These are phyloP conservation scores for Cottoperca gobio DNA, from an alignment of 2,797 vertebrate species.

Conservation along the genomic window DNA sequence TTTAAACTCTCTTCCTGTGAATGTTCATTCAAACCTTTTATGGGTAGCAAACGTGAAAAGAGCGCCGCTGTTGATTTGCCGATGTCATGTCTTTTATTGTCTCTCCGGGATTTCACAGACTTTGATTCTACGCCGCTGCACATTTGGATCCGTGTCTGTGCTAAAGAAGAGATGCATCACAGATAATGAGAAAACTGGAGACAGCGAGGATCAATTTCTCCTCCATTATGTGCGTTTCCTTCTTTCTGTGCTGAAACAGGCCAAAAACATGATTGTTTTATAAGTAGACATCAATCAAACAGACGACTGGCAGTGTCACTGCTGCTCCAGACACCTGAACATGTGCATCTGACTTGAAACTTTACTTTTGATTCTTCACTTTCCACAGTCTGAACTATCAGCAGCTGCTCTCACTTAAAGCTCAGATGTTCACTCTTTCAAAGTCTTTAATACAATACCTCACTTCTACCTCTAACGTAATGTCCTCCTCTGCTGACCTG, in stretches of 20 bases:
- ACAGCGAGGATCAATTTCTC: constrained; percentile 12
- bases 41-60: neutral
- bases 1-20: neutral
- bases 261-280: constrained; percentile 9
- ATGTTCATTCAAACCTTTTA: neutral
- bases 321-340: neutral
- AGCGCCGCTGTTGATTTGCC: neutral
- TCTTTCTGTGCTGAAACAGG: neutral
- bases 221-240: neutral
- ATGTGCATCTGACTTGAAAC: neutral
- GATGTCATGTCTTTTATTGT: neutral
- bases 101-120: neutral
- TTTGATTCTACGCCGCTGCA: neutral
- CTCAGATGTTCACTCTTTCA: neutral
- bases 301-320: constrained; percentile 3
- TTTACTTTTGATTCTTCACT: neutral
- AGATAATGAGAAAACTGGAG: constrained; percentile 24
- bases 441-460: too few relatives aligned
- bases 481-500: too few relatives aligned
- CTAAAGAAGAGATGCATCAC: neutral
- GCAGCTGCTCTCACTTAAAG: neutral
- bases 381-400: neutral
- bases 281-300: constrained; percentile 20
- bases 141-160: neutral
- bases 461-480: too few relatives aligned